A percentile compares a stretch with the other conserved stretches of the same genome.
Evolutionary conservation across 2,113 vertebrate species (phyloP).

Genomic region (Labeo catla): DNA sequence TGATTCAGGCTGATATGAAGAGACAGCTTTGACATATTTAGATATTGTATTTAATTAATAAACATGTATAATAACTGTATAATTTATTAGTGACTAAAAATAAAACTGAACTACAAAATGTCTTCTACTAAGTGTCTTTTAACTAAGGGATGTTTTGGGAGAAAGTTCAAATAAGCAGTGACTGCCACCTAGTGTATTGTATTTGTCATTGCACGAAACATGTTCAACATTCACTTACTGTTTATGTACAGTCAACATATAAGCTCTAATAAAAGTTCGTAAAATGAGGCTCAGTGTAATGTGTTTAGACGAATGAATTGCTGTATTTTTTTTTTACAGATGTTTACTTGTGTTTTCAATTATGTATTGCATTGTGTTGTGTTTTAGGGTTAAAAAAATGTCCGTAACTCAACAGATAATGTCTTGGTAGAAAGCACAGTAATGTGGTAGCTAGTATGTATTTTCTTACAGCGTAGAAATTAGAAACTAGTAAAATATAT

Average conservation of each 20-base stretch:
- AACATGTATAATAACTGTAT: background rate
- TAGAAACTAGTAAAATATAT: background rate
- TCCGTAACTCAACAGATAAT: too few relatives aligned
- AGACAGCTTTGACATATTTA: background rate
- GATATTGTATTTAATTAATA: background rate
- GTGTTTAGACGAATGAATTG: too few relatives aligned
- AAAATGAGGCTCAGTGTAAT: too few relatives aligned
- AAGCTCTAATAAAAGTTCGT: too few relatives aligned
- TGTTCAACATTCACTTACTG: background rate
- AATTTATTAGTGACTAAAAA: background rate
- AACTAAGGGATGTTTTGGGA: background rate
- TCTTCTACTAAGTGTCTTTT: background rate
- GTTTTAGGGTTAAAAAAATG: too few relatives aligned
- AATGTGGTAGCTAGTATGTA: too few relatives aligned
- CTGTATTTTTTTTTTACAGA: background rate
- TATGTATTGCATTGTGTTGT: too few relatives aligned
- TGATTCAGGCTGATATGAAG: background rate
- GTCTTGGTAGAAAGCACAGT: too few relatives aligned
- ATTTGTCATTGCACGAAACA: background rate
- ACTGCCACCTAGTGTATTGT: constrained; percentile 40
- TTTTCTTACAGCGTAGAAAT: background rate
- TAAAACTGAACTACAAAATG: background rate
- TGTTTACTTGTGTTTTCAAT: too few relatives aligned
- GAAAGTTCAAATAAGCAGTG: background rate
- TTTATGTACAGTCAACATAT: background rate